Conservation (phyloP, 1,140 invertebrate species). For the Drosophila yakuba region DNA sequence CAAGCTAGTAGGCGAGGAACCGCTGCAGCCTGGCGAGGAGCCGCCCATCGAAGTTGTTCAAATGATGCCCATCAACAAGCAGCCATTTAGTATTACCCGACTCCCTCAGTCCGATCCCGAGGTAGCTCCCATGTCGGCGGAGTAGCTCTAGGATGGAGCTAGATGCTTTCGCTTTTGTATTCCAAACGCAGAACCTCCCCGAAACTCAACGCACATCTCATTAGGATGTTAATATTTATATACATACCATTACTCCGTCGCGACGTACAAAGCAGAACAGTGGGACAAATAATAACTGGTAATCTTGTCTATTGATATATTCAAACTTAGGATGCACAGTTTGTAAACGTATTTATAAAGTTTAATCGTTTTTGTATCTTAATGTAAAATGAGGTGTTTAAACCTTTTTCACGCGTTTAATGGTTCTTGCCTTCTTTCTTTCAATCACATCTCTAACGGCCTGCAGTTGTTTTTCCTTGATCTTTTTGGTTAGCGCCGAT, state of each 20-base stretch:
- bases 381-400: conserved; percentile 58
- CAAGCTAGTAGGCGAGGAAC: conserved; percentile 86
- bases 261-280: conserved; percentile 42
- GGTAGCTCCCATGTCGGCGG: conserved; percentile 64
- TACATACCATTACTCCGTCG: conserved; percentile 38
- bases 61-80: conserved; percentile 84
- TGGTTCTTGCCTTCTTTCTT: conserved; percentile 59
- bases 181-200: conserved; percentile 10
- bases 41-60: conserved; percentile 78
- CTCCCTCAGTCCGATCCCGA: conserved; percentile 60
- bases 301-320: conserved; percentile 46
- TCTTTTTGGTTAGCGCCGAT: conserved; percentile 63
- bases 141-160: conserved; percentile 30
- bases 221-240: conserved; percentile 49
- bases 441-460: conserved; percentile 68
- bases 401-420: conserved; percentile 60
- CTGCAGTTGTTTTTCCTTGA: conserved; percentile 80
- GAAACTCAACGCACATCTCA: conserved; percentile 65
- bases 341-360: conserved; percentile 65
- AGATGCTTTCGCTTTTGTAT: conserved; percentile 19
- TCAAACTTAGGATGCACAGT: conserved; percentile 54
- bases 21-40: conserved; percentile 77
- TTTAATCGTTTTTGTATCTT: conserved; percentile 61
- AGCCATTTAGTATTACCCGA: conserved; percentile 80
- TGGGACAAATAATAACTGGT: conserved; percentile 23